phyloP scores from a whole-genome alignment of 2,888 invertebrate species.

The Dolomedes plantarius region DNA sequence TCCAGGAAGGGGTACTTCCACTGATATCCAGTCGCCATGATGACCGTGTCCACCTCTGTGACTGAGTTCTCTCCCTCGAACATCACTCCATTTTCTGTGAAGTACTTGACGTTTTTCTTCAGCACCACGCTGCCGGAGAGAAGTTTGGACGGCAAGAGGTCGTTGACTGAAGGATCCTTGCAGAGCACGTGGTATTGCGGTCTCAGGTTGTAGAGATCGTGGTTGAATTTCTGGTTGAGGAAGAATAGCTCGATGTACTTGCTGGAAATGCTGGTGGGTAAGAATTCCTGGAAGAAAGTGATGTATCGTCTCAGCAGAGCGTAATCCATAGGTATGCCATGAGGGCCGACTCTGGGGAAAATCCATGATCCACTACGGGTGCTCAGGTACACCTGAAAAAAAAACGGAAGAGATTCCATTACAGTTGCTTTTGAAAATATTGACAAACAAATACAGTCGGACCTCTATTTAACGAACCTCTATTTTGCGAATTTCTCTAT shows the following conservation, averaged over 20 bases:
- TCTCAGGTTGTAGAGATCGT: slow-evolving; percentile 76
- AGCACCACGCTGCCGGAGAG: slow-evolving; percentile 76
- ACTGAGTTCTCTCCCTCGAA: slow-evolving; percentile 76
- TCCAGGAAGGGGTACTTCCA: slow-evolving; percentile 76
- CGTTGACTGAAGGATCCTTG: slow-evolving; percentile 76
- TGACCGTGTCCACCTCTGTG: slow-evolving; percentile 76
- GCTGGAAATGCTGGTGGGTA: slow-evolving; percentile 37
- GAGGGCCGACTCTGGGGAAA: slow-evolving; percentile 43
- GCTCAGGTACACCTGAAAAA: slow-evolving; percentile 41
- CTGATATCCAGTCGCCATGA: slow-evolving; percentile 76
- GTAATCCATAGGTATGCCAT: slow-evolving; percentile 48
- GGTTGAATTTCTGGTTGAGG: slow-evolving; percentile 74
- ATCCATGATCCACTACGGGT: slow-evolving; percentile 50
- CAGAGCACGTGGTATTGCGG: slow-evolving; percentile 76
- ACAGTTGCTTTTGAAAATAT: too few species aligned
- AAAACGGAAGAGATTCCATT: too few species aligned
- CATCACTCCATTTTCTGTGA: slow-evolving; percentile 74
- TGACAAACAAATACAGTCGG: too few species aligned
- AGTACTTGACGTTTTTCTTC: slow-evolving; percentile 75
- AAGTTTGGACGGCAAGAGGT: slow-evolving; percentile 78
- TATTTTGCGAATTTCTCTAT: too few species aligned
- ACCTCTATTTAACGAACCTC: too few species aligned
- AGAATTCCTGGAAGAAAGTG: slow-evolving; percentile 37
- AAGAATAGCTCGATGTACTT: slow-evolving; percentile 42
- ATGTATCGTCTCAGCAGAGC: slow-evolving; percentile 29